These are phyloP conservation scores for Spinibarbus caldwelli DNA, from an alignment of 2,797 vertebrate genomes.

Conservation along the genomic window DNA sequence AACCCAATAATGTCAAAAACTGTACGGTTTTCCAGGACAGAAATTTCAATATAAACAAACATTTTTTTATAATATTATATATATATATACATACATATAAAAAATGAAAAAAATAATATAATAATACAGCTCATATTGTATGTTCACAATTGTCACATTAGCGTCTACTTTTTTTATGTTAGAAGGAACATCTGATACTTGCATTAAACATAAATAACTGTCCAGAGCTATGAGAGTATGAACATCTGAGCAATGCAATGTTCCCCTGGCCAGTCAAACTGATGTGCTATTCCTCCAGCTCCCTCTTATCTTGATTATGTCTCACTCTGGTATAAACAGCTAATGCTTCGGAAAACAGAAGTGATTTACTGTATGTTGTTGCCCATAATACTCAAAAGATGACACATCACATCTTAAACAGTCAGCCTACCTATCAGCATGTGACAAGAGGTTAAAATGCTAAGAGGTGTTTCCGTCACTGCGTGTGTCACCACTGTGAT, in stretches of 20 bases:
- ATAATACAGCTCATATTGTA: neutral
- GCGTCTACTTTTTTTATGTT: neutral
- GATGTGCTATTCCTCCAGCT: neutral
- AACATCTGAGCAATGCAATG: neutral
- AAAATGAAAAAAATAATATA: no score
- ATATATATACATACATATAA: no score
- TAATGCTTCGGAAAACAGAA: neutral
- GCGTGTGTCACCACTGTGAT: conserved; percentile 10
- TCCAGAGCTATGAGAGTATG: neutral
- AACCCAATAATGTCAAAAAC: neutral
- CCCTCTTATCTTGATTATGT: conserved; percentile 18
- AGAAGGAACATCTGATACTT: neutral
- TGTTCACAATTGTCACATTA: neutral
- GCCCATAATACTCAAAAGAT: neutral
- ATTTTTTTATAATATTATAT: no score
- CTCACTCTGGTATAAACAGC: conserved; percentile 6
- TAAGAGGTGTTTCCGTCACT: neutral
- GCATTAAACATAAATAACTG: neutral
- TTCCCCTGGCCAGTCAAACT: neutral
- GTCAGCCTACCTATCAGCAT: neutral
- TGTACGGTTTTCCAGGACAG: neutral
- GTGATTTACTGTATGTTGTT: conserved; percentile 9
- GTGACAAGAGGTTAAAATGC: neutral
- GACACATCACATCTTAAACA: neutral
- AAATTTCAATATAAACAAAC: neutral